phyloP scores from a whole-genome alignment of 2,113 vertebrate species.

The Lepus timidus region DNA sequence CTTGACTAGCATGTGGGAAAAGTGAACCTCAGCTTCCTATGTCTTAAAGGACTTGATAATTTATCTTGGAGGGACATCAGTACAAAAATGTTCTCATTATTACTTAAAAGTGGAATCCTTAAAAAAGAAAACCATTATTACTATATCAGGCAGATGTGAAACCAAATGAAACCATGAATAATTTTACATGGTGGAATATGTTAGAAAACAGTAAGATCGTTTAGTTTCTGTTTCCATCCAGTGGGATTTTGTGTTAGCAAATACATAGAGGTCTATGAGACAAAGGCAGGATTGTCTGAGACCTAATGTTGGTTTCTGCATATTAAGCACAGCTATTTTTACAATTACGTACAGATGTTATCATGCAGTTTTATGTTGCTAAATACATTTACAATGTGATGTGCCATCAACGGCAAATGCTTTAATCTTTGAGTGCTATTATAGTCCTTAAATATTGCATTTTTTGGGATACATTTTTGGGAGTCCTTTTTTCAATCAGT shows the following conservation, averaged over 20 bases:
- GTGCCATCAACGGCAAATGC: background rate
- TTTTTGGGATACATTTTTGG: background rate
- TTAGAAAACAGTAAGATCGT: background rate
- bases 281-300: background rate
- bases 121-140: background rate
- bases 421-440: background rate
- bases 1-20: constrained; percentile 53
- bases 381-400: background rate
- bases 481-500: background rate
- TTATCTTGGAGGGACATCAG: constrained; percentile 31
- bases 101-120: constrained; percentile 49
- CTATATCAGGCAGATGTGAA: constrained; percentile 39
- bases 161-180: constrained; percentile 18
- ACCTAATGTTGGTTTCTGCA: background rate
- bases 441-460: background rate
- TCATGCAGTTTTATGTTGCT: background rate
- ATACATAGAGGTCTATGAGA: background rate
- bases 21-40: constrained; percentile 3
- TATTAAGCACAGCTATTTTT: background rate
- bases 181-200: constrained; percentile 36
- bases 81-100: constrained; percentile 19
- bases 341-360: background rate
- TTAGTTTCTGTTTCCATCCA: background rate
- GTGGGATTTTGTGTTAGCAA: background rate
- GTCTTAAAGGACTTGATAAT: constrained; percentile 39